A percentile compares a stretch with the other conserved stretches of the same genome.
These are phyloP conservation scores for Macrotis lagotis DNA, from an alignment of 2,113 vertebrate genomes.

Conservation along the genomic window DNA sequence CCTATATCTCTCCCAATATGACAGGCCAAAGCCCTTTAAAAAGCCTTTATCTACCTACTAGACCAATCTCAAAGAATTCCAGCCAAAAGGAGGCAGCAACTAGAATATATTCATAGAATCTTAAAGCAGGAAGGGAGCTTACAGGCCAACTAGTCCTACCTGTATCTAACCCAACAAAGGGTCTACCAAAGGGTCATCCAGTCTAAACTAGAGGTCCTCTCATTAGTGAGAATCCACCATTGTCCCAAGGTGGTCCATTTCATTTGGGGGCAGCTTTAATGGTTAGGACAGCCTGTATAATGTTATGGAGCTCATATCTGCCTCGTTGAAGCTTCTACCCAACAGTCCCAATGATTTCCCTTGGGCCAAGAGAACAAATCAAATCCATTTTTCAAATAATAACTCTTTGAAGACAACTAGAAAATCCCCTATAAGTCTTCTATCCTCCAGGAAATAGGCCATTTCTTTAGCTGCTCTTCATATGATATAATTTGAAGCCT, in stretches of 20 bases:
- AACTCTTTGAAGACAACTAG: neutral
- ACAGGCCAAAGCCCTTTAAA: neutral
- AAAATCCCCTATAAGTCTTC: neutral
- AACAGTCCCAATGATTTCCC: neutral
- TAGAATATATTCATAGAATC: neutral
- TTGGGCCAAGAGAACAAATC: neutral
- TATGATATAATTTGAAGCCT: neutral
- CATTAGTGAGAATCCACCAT: neutral
- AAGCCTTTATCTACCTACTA: neutral
- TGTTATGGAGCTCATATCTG: neutral
- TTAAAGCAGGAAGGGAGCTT: neutral
- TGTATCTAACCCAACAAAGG: neutral
- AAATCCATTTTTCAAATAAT: neutral
- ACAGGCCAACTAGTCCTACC: neutral
- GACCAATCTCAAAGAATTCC: neutral
- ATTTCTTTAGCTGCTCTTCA: neutral
- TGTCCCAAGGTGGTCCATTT: neutral
- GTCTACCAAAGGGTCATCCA: neutral
- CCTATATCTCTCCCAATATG: neutral
- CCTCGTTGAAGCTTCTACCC: neutral
- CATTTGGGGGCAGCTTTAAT: neutral
- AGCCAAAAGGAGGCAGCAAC: neutral
- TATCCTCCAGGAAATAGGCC: neutral
- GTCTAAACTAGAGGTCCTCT: neutral
- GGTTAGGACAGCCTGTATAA: neutral